These are phyloP conservation scores for Arrhamphus sclerolepis DNA, from an alignment of 2,797 vertebrate species.

Conservation along the genomic window DNA sequence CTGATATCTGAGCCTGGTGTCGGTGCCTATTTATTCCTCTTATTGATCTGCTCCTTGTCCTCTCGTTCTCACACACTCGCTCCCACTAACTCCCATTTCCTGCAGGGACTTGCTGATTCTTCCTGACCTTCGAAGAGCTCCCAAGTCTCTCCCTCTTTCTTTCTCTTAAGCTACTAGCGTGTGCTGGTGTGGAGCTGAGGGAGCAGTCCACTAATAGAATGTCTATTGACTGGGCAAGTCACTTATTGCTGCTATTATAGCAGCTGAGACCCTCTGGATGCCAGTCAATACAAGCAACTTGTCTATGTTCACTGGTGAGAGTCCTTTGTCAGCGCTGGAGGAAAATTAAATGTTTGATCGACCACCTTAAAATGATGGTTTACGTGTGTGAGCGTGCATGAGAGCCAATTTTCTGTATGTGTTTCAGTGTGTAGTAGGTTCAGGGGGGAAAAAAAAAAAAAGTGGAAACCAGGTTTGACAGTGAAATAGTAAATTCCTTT, in stretches of 20 bases:
- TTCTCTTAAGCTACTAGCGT: constrained; percentile 31
- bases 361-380: constrained; percentile 58
- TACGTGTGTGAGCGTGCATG: constrained; percentile 8
- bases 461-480: constrained; percentile 26
- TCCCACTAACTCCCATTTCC: constrained; percentile 35
- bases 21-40: constrained; percentile 61
- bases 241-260: constrained; percentile 78
- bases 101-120: constrained; percentile 49
- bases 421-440: constrained; percentile 9
- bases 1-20: constrained; percentile 47
- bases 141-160: constrained; percentile 31
- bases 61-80: constrained; percentile 24
- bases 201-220: constrained; percentile 76
- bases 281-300: constrained; percentile 74
- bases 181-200: constrained; percentile 57
- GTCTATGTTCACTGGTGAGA: constrained; percentile 67
- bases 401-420: neutral
- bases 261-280: constrained; percentile 63
- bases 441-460: constrained; percentile 8
- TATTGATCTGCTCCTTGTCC: constrained; percentile 66
- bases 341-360: constrained; percentile 80
- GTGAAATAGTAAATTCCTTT: constrained; percentile 43
- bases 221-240: constrained; percentile 76
- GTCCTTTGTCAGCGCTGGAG: constrained; percentile 73
- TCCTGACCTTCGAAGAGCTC: constrained; percentile 58